Percentiles rank a stretch among this genome's conserved stretches.
Evolutionary conservation across 2,888 invertebrate species (phyloP).

Genomic region (Synanthedon tipuliformis): DNA sequence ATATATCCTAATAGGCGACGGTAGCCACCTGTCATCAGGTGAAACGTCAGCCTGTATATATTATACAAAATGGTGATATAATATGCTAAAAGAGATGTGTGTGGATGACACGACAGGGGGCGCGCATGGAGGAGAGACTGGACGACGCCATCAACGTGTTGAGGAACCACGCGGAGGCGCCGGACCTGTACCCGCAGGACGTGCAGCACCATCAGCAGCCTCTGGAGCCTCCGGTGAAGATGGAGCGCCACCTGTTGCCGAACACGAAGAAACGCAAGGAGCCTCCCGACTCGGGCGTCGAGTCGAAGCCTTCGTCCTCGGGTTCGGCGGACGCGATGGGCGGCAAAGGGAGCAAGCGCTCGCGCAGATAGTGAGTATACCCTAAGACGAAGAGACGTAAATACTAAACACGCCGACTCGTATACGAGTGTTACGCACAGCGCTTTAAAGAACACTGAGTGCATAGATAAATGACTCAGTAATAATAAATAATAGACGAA

Average conservation of each 20-base stretch:
- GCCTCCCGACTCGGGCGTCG: slow-evolving; percentile 76
- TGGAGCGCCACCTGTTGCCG: slow-evolving; percentile 72
- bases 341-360: slow-evolving; percentile 70
- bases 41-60: no score
- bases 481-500: no score
- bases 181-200: slow-evolving; percentile 63
- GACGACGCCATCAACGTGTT: slow-evolving; percentile 96
- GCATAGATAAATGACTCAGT: no score
- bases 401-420: no score
- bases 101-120: slow-evolving; percentile 69
- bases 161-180: slow-evolving; percentile 93
- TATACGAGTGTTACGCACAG: no score
- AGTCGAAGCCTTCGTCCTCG: slow-evolving; percentile 63
- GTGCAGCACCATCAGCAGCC: slow-evolving; percentile 70
- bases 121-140: slow-evolving; percentile 93
- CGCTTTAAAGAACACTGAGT: no score
- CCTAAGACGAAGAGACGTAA: neutral
- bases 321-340: slow-evolving; percentile 46
- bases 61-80: no score
- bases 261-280: slow-evolving; percentile 84
- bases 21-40: no score
- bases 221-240: slow-evolving; percentile 73
- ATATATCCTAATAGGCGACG: no score
- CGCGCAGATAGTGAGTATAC: slow-evolving; percentile 81
- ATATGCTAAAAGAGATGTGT: no score